A percentile compares a stretch with the other conserved stretches of the same genome.
phyloP scores from a whole-genome alignment of 2,113 vertebrate species.

The Mormyrus iriodes region DNA sequence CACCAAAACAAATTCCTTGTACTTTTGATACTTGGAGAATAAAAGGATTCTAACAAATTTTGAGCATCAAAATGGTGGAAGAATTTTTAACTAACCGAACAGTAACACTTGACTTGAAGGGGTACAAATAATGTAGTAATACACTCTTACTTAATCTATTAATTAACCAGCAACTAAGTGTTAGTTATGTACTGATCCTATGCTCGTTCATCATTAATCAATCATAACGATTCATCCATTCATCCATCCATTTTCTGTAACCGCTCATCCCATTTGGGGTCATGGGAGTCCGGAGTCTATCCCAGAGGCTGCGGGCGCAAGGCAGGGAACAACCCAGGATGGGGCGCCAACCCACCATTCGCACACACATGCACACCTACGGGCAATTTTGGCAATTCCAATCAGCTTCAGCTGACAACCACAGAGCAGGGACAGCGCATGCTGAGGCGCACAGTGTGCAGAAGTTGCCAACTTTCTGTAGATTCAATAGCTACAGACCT shows the following conservation, averaged over 20 bases:
- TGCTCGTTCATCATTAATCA: neutral
- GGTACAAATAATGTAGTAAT: neutral
- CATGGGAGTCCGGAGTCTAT: too few relatives aligned
- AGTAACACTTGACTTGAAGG: neutral
- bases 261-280: too few relatives aligned
- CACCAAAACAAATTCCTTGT: neutral
- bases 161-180: neutral
- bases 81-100: neutral
- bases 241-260: neutral
- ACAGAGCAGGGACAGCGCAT: too few relatives aligned
- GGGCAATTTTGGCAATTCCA: too few relatives aligned
- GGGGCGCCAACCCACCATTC: too few relatives aligned
- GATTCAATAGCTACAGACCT: too few relatives aligned
- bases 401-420: too few relatives aligned
- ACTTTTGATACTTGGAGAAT: neutral
- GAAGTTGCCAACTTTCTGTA: too few relatives aligned
- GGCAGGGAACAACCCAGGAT: too few relatives aligned
- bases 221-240: neutral
- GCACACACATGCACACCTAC: too few relatives aligned
- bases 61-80: neutral
- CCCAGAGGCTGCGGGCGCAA: too few relatives aligned
- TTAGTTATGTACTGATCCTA: neutral
- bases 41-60: neutral
- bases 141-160: neutral
- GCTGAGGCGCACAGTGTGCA: too few relatives aligned